Conservation (phyloP, 2,113 vertebrate species). For the Centropus unirufus region DNA sequence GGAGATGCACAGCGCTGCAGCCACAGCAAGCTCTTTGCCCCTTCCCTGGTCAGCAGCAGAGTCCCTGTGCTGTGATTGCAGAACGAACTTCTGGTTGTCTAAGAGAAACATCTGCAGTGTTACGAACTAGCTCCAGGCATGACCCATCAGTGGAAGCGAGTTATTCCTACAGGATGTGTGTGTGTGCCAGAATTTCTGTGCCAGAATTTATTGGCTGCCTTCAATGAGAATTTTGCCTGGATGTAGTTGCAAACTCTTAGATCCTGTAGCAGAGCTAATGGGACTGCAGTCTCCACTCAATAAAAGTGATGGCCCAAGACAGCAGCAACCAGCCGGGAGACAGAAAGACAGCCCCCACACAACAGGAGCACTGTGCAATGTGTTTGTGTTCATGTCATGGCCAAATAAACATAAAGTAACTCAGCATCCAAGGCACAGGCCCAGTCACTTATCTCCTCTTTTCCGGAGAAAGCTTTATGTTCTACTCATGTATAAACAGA, state of each 20-base stretch:
- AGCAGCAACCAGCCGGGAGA: neutral
- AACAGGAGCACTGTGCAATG: neutral
- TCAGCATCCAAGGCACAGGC: neutral
- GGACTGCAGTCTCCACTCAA: accelerated
- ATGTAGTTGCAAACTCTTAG: neutral
- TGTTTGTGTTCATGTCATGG: neutral
- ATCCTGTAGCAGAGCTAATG: accelerated
- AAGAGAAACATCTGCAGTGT: neutral
- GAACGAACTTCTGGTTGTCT: neutral
- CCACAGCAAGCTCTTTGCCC: neutral
- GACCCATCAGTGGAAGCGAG: neutral
- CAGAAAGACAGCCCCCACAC: neutral
- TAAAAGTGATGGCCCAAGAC: neutral
- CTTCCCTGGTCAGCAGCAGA: neutral
- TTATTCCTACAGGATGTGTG: neutral
- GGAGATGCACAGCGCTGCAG: neutral
- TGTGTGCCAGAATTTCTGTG: too few species aligned
- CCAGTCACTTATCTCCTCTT: neutral
- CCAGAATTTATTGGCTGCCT: neutral
- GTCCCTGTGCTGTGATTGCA: neutral
- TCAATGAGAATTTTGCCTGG: neutral
- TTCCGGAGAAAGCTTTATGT: neutral
- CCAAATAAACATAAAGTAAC: neutral
- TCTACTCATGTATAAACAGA: neutral
- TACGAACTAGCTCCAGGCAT: neutral